Conservation (phyloP, 2,888 invertebrate species). For the Crematogaster levior region DNA sequence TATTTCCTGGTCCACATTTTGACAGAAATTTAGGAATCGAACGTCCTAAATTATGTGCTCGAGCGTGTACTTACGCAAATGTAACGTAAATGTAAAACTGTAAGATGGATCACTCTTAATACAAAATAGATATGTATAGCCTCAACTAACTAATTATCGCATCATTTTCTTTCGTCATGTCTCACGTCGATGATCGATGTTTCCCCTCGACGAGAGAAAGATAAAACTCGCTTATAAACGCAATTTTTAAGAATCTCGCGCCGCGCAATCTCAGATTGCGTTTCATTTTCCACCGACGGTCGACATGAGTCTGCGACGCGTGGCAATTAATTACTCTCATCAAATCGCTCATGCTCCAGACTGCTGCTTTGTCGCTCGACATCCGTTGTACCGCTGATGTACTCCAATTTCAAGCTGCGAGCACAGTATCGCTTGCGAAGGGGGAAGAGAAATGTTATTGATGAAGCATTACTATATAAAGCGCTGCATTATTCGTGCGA, state of each 20-base stretch:
- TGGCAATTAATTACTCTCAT: constrained; percentile 65
- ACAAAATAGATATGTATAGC: neutral
- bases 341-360: constrained; percentile 55
- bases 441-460: constrained; percentile 65
- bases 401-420: constrained; percentile 62
- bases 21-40: neutral
- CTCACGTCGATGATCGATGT: constrained; percentile 29
- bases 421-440: constrained; percentile 6
- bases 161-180: constrained; percentile 1
- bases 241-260: neutral
- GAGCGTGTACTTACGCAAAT: neutral
- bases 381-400: constrained; percentile 58
- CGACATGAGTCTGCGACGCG: constrained; percentile 32
- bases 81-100: neutral
- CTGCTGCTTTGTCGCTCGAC: constrained; percentile 60
- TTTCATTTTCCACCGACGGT: constrained; percentile 10
- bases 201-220: neutral
- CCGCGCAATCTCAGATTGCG: neutral
- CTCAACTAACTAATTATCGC: constrained; percentile 37
- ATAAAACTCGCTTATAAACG: neutral
- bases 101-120: neutral
- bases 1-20: neutral
- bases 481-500: constrained; percentile 65
- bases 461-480: constrained; percentile 64
- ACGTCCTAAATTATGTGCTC: neutral